Percentiles rank a stretch among this genome's conserved stretches.
Conservation (phyloP, 2,797 vertebrate genomes). For the Malacoctenus gilli region DNA sequence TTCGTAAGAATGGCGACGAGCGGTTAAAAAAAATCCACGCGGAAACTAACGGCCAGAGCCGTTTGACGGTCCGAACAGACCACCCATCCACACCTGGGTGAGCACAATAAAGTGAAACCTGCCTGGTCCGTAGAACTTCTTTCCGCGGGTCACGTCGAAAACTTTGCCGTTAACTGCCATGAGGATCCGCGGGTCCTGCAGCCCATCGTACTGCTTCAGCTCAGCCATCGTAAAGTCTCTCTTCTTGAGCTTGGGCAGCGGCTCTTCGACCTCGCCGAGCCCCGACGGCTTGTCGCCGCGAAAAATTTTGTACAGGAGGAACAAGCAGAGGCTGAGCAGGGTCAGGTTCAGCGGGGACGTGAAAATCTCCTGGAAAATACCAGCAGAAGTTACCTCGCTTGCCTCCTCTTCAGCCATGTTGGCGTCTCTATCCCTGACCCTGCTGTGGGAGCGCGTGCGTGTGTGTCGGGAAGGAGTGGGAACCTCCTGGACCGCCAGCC, state of each 20-base stretch:
- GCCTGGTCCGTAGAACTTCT: slow-evolving; percentile 96
- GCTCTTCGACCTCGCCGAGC: slow-evolving; percentile 73
- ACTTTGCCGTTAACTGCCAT: slow-evolving; percentile 95
- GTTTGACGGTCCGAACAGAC: too few relatives aligned
- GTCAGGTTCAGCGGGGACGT: slow-evolving; percentile 92
- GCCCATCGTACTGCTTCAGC: slow-evolving; percentile 87
- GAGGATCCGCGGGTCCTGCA: slow-evolving; percentile 86
- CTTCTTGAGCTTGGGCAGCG: slow-evolving; percentile 86
- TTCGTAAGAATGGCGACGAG: too few relatives aligned
- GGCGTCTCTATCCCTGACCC: slow-evolving; percentile 6
- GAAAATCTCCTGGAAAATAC: slow-evolving; percentile 89
- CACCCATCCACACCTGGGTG: too few relatives aligned
- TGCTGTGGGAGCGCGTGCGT: neutral
- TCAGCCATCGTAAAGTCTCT: slow-evolving; percentile 89
- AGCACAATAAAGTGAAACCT: too few relatives aligned
- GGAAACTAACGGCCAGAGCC: too few relatives aligned
- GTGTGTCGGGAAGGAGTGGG: too few relatives aligned
- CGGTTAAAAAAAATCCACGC: too few relatives aligned
- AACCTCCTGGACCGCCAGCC: too few relatives aligned
- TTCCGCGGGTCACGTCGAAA: slow-evolving; percentile 93
- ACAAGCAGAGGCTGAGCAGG: slow-evolving; percentile 89
- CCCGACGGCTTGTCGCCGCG: slow-evolving; percentile 85
- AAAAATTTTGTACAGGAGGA: slow-evolving; percentile 92
- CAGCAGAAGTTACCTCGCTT: slow-evolving; percentile 71
- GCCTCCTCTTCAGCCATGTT: slow-evolving; percentile 82